Conservation (phyloP, 2,797 vertebrate species). For the Miichthys miiuy region DNA sequence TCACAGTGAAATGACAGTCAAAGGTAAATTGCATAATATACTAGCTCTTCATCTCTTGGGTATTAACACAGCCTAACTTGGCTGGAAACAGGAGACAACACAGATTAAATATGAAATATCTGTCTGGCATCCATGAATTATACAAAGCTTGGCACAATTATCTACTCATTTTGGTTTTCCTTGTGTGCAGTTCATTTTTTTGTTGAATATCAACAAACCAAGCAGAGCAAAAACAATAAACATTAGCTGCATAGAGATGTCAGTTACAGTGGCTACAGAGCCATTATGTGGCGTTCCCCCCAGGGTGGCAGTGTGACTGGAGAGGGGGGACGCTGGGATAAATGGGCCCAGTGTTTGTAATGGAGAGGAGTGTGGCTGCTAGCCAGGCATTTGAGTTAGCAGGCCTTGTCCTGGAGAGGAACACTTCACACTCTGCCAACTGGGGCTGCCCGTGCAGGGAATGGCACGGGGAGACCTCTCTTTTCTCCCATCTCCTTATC, state of each 20-base stretch:
- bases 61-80: slow-evolving; percentile 60
- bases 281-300: slow-evolving; percentile 76
- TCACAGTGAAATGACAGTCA: slow-evolving; percentile 35
- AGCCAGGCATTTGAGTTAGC: slow-evolving; percentile 84
- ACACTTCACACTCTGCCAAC: slow-evolving; percentile 82
- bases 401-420: slow-evolving; percentile 82
- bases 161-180: slow-evolving; percentile 53
- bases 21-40: slow-evolving; percentile 58
- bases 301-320: slow-evolving; percentile 71
- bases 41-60: slow-evolving; percentile 48
- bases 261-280: slow-evolving; percentile 75
- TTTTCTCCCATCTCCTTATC: slow-evolving; percentile 64
- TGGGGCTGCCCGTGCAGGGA: slow-evolving; percentile 77
- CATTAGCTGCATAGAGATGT: slow-evolving; percentile 79
- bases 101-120: slow-evolving; percentile 70
- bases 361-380: slow-evolving; percentile 81
- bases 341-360: slow-evolving; percentile 84
- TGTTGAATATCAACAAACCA: slow-evolving; percentile 70
- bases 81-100: slow-evolving; percentile 52
- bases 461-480: slow-evolving; percentile 72
- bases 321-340: slow-evolving; percentile 66
- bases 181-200: slow-evolving; percentile 43
- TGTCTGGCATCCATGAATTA: slow-evolving; percentile 62
- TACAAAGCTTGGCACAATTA: slow-evolving; percentile 63
- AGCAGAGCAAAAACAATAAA: slow-evolving; percentile 72